Conservation (phyloP, 2,888 invertebrate genomes). For the Hydrotaea cyrtoneurina region DNA sequence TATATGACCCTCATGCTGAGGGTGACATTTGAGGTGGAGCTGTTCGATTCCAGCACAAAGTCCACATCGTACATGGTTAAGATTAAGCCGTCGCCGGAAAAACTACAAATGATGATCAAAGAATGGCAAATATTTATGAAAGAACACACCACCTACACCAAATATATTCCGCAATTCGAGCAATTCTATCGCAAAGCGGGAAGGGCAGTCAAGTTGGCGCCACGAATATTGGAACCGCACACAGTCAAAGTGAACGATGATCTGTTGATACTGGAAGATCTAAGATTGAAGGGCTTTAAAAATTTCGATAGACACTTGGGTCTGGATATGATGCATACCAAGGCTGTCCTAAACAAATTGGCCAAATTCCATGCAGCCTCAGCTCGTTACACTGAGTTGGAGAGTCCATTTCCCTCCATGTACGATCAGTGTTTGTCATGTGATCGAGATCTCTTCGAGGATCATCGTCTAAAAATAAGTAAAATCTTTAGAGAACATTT, state of each 20-base stretch:
- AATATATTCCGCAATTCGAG: constrained; percentile 75
- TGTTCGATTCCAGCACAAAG: constrained; percentile 69
- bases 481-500: constrained; percentile 66
- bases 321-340: constrained; percentile 73
- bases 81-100: constrained; percentile 68
- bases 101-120: constrained; percentile 69
- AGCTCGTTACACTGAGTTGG: constrained; percentile 68
- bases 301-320: constrained; percentile 72
- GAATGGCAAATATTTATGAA: constrained; percentile 75
- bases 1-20: constrained; percentile 74
- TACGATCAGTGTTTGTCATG: constrained; percentile 72
- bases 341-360: constrained; percentile 73
- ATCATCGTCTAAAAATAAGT: constrained; percentile 67
- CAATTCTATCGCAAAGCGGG: constrained; percentile 71
- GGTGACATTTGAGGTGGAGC: constrained; percentile 68
- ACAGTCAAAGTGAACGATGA: constrained; percentile 61
- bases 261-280: constrained; percentile 76
- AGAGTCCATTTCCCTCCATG: constrained; percentile 71
- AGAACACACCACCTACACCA: constrained; percentile 73
- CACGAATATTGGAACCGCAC: constrained; percentile 70
- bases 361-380: constrained; percentile 78
- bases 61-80: constrained; percentile 73
- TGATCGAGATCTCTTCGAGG: constrained; percentile 68
- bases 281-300: constrained; percentile 69
- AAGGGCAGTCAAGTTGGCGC: constrained; percentile 70